Evolutionary conservation across 2,888 invertebrate genomes (phyloP).

Genomic region (Sinodicranocentrus sp.): DNA sequence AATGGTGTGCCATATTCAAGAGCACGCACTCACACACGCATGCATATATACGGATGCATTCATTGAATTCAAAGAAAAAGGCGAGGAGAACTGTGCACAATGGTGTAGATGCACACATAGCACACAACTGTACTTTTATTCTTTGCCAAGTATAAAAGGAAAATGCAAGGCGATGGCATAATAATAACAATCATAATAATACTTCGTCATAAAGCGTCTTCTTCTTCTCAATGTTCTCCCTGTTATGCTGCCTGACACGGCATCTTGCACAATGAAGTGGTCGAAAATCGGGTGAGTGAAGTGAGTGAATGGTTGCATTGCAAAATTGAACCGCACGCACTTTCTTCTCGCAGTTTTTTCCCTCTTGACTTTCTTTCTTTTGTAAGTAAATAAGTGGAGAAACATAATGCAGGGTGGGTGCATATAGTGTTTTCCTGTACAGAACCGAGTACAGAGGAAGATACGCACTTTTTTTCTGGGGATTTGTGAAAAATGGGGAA

Average conservation of each 20-base stretch:
- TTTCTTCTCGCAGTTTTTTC: conserved; percentile 22
- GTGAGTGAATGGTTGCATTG: conserved; percentile 9
- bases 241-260: conserved; percentile 24
- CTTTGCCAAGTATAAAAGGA: conserved; percentile 1
- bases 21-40: conserved; percentile 33
- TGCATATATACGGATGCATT: conserved; percentile 26
- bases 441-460: too few relatives aligned
- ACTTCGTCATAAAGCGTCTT: conserved; percentile 24
- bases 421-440: too few relatives aligned
- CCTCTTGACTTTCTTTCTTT: neutral
- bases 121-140: conserved; percentile 17
- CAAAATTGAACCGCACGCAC: conserved; percentile 30
- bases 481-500: too few relatives aligned
- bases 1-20: conserved; percentile 28
- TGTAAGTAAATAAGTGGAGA: conserved; percentile 1
- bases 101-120: neutral
- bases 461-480: too few relatives aligned
- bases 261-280: conserved; percentile 39
- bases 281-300: conserved; percentile 12
- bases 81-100: conserved; percentile 1
- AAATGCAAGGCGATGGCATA: conserved; percentile 22
- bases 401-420: too few relatives aligned
- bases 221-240: conserved; percentile 2
- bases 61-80: conserved; percentile 38
- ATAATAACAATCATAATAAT: conserved; percentile 37